Evolutionary conservation across 2,113 vertebrate species (phyloP).

Genomic region (Eudyptes chrysolophus): DNA sequence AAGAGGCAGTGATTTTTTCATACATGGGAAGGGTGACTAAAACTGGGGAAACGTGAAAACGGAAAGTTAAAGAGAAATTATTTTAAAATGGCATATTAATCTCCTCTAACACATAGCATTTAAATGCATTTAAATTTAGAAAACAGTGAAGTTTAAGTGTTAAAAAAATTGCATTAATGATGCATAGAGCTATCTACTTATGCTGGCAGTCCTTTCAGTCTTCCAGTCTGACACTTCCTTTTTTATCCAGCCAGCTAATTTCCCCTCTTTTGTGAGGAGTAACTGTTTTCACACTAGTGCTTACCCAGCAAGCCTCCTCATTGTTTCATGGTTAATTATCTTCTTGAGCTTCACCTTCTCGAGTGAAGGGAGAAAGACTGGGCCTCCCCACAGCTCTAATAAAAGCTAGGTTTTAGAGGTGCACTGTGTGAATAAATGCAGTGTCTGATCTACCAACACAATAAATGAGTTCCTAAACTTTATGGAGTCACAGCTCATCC

Average conservation of each 20-base stretch:
- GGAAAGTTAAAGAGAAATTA: constrained; percentile 69
- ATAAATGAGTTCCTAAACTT: constrained; percentile 77
- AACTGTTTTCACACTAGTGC: constrained; percentile 83
- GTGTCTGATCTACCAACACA: constrained; percentile 70
- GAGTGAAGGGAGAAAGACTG: constrained; percentile 23
- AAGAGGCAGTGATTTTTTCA: constrained; percentile 33
- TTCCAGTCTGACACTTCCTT: constrained; percentile 81
- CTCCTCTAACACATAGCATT: constrained; percentile 64
- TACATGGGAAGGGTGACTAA: constrained; percentile 31
- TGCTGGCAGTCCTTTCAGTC: constrained; percentile 78
- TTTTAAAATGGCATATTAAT: constrained; percentile 72
- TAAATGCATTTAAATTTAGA: constrained; percentile 75
- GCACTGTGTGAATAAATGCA: constrained; percentile 71
- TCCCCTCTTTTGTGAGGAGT: constrained; percentile 82
- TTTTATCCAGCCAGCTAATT: constrained; percentile 83
- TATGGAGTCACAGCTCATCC: constrained; percentile 66
- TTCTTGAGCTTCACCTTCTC: constrained; percentile 79
- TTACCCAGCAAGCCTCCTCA: constrained; percentile 80
- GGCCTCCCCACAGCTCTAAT: constrained; percentile 71
- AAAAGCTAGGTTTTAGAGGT: constrained; percentile 73
- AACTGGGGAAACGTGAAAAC: constrained; percentile 55
- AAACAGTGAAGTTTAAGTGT: constrained; percentile 76
- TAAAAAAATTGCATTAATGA: constrained; percentile 80
- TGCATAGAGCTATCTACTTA: constrained; percentile 76
- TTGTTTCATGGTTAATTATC: constrained; percentile 85